Base-by-base conservation (phyloP, 2,888 invertebrate species). In the Drosophila infuscata region DNA sequence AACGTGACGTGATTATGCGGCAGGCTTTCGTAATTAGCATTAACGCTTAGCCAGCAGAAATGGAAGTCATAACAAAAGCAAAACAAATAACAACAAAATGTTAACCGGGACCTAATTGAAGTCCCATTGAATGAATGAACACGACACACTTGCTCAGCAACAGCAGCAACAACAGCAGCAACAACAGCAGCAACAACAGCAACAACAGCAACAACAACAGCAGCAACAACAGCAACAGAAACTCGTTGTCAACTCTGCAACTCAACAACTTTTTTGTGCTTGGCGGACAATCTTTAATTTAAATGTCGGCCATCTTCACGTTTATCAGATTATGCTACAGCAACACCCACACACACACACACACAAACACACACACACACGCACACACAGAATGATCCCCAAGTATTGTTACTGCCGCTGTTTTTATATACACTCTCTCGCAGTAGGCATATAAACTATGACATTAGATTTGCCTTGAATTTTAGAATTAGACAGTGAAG, bases 281-380 rank as follows among this genome's bases (percentile, higher is more conserved):
- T 70, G 76, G 74, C 74, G 70, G 82, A 76, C 89, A 85, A 88
- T 89, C 90, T 90, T 88, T 90, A 90, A 90, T 86, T 88, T 86
- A 85, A 81, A 83, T 90, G 87, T 79, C 72, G 90, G 81, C 89
- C 88, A 85, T 85, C 85, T 84, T 82, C 85, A 80, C 88, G 85
- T 82, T 82, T 74, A 89, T 89, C 85, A 82, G 89, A 85, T 89
- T 75, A 84, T 71, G 71, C 80, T 77, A 62, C 76, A 89, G 72
- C 72, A 73, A 58, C 70, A 72, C 70, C 69, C 72, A 60, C 29
- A 8, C 33, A 51, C 41, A 64, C 30, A 43, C 36, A 67, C 32
- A 53, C 53, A 56, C 32, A 67, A 49, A 63, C 46, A 57, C 20
- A 41, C 9, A 48, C 25, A 64, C 33, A 66, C 48, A 52, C 20